phyloP scores from a whole-genome alignment of 2,113 vertebrate genomes.

The Otolemur garnettii region DNA sequence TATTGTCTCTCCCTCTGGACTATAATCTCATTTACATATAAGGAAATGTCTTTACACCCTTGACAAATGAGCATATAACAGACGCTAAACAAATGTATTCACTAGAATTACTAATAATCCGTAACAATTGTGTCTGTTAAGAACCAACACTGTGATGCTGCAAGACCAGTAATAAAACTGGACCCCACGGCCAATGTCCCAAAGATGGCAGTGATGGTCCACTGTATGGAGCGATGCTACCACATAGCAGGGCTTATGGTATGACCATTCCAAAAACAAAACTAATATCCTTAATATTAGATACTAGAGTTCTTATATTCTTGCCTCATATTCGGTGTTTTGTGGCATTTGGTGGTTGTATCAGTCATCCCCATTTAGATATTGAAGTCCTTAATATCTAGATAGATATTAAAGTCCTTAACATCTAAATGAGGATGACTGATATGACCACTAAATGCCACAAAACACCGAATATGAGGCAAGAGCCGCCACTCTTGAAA shows the following conservation, averaged over 20 bases:
- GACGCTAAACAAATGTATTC: slow-evolving; percentile 2
- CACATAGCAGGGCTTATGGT: neutral
- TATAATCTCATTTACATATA: neutral
- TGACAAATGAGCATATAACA: neutral
- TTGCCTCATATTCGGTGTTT: too few species aligned
- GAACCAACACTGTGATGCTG: neutral
- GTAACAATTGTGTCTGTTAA: neutral
- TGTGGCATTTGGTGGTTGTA: too few species aligned
- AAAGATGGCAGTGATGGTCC: neutral
- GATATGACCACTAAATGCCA: neutral
- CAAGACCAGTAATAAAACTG: neutral
- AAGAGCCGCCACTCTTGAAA: neutral
- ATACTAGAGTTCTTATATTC: too few species aligned
- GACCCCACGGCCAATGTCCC: neutral
- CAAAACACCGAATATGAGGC: neutral
- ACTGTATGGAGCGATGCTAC: neutral
- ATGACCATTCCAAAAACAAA: neutral
- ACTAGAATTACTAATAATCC: neutral
- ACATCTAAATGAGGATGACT: neutral
- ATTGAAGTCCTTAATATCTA: too few species aligned
- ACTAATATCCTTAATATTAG: neutral
- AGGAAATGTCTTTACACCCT: neutral
- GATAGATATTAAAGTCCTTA: neutral
- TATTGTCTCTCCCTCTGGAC: neutral
- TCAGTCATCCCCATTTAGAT: too few species aligned